Evolutionary conservation across 2,113 vertebrate species (phyloP).

Genomic region (Papio anubis): DNA sequence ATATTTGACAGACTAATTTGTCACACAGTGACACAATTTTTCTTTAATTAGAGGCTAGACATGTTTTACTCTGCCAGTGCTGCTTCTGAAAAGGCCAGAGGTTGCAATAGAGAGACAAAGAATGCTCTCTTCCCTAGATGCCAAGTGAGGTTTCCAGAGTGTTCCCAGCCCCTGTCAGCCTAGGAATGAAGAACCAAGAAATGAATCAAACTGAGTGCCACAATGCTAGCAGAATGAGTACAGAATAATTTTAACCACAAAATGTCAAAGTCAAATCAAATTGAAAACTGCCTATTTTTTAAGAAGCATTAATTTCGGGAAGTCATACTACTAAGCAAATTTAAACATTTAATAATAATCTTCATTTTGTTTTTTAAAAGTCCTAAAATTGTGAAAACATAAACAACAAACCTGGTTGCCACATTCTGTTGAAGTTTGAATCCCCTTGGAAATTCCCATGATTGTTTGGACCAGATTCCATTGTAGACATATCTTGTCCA

Average conservation of each 20-base stretch:
- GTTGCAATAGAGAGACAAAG: constrained; percentile 67
- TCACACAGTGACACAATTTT: constrained; percentile 73
- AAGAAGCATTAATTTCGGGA: constrained; percentile 61
- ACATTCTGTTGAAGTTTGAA: constrained; percentile 94
- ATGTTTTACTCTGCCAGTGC: constrained; percentile 72
- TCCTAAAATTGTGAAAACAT: constrained; percentile 58
- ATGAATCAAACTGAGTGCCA: constrained; percentile 77
- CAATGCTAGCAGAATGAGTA: constrained; percentile 60
- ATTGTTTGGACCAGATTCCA: constrained; percentile 92
- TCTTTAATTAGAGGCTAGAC: constrained; percentile 56
- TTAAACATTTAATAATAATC: constrained; percentile 40
- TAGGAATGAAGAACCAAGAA: constrained; percentile 76
- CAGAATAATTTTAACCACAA: constrained; percentile 69
- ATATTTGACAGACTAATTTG: constrained; percentile 48
- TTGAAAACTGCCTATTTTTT: constrained; percentile 39
- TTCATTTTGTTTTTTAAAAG: constrained; percentile 54
- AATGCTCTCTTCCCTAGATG: constrained; percentile 66
- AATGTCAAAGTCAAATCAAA: constrained; percentile 64
- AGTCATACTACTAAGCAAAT: constrained; percentile 64
- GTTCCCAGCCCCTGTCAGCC: constrained; percentile 74
- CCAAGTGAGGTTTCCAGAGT: constrained; percentile 71
- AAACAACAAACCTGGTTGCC: constrained; percentile 94
- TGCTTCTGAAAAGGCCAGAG: constrained; percentile 73
- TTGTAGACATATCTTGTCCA: constrained; percentile 92
- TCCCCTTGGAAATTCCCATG: constrained; percentile 94